phyloP scores from a whole-genome alignment of 2,888 invertebrate genomes.

The Clusia tigrina region DNA sequence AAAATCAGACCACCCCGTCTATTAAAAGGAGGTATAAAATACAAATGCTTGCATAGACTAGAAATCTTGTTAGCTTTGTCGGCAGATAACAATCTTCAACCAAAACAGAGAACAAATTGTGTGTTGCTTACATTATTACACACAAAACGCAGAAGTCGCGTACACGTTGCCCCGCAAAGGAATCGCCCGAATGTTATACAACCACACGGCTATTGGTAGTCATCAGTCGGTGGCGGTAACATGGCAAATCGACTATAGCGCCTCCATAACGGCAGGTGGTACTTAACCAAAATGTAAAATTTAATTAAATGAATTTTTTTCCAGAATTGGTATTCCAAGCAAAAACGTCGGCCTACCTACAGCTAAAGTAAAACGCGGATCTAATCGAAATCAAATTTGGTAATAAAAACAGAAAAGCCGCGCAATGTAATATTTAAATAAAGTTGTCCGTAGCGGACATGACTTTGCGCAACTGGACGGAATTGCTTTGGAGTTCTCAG shows the following conservation, averaged over 20 bases:
- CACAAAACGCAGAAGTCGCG: background rate
- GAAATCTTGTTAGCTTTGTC: slow-evolving; percentile 1
- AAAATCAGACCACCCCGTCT: background rate
- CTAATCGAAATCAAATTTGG: background rate
- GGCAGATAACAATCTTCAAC: slow-evolving; percentile 1
- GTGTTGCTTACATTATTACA: background rate
- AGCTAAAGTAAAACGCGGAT: background rate
- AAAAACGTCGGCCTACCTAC: background rate
- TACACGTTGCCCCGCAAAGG: background rate
- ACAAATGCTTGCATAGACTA: background rate
- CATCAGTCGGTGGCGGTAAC: background rate
- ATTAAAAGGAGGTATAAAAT: background rate
- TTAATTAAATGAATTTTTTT: background rate
- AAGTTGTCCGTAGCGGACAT: too few relatives aligned
- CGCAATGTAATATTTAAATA: too few relatives aligned
- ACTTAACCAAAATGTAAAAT: background rate
- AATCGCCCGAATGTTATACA: background rate
- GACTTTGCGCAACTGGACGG: too few relatives aligned
- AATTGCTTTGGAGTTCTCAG: too few relatives aligned
- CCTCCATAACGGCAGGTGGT: slow-evolving; percentile 5
- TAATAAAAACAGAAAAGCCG: too few relatives aligned
- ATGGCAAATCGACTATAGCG: background rate
- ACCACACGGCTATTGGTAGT: too few relatives aligned
- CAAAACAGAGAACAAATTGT: background rate
- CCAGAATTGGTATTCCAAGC: too few relatives aligned